phyloP scores from a whole-genome alignment of 2,797 vertebrate species.

The Dromococcyx pavoninus region DNA sequence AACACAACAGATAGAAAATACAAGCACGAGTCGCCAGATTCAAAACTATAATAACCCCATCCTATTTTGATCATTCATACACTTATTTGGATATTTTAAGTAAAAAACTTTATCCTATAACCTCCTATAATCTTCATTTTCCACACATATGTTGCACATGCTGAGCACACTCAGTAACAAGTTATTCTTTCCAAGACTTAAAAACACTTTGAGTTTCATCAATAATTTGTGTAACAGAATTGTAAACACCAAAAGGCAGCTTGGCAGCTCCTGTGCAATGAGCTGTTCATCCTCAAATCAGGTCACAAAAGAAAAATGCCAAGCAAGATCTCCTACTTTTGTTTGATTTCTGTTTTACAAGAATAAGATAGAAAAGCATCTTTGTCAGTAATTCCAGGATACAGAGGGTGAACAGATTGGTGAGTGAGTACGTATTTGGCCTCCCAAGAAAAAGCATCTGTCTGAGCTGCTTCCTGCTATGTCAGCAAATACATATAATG shows the following conservation, averaged over 20 bases:
- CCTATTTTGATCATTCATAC: neutral
- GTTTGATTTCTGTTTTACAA: neutral
- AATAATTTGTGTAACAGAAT: neutral
- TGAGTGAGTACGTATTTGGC: neutral
- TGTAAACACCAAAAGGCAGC: neutral
- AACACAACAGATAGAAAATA: neutral
- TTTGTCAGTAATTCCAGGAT: neutral
- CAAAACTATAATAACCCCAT: neutral
- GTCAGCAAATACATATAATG: neutral
- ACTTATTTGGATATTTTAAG: neutral
- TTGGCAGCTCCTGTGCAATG: neutral
- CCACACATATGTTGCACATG: neutral
- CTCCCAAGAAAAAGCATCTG: conserved; percentile 12
- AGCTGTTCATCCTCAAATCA: neutral
- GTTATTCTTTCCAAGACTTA: neutral
- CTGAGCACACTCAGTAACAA: neutral
- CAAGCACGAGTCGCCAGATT: neutral
- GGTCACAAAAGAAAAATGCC: neutral
- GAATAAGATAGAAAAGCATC: neutral
- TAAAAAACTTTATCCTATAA: neutral
- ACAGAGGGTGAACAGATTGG: neutral
- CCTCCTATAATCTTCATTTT: neutral
- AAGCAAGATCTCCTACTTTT: neutral
- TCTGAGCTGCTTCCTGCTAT: conserved; percentile 17
- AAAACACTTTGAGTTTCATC: neutral